Base-by-base conservation (phyloP, 2,797 vertebrate genomes). In the Xiphophorus birchmanni region DNA sequence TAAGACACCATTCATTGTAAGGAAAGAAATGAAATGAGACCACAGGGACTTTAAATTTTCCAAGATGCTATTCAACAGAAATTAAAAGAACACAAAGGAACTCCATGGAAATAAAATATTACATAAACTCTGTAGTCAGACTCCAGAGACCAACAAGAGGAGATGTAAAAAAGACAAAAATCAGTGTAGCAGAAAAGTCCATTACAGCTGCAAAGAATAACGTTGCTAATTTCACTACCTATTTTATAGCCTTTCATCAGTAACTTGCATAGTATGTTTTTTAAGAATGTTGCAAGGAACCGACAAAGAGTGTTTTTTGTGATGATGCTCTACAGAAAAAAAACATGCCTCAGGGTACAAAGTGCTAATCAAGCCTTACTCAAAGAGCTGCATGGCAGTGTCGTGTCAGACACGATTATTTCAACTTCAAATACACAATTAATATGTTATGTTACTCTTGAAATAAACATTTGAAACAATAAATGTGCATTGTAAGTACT, bases 31-130 rank as follows among this genome's bases (percentile, higher is more conserved):
- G 80, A 90, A 93, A 93, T 93, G 89, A 47, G 69, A 47, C 90
- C 90, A 91, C 81, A 56, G 91, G 93, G 94, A 92, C 87, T 82
- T 84, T 74, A 79, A 84, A 91, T 92, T 89, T 86, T 89, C 84
- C 71, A 73, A 78, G 79, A 85, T 84, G 81, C 86, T 80, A 79
- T 18, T 77, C 32, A 65, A 88, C 75, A 75, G 42, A 78, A 84
- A 86, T 83, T 75, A 81, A 92, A 86, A 85, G 81, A 90, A 74
- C 83, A 84, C 82, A 73, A 0, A 80, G 88, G 86, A 88, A 89
- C 79, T 84, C 87, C 42, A 75, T 74, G 54, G 73, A 81, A 37
- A 65, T 90, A 74, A 92, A 85, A 87, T 78, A 80, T 86, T 81
- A 80, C 84, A 84, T 73, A 78, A 80, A 84, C 75, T 75, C 75